Percentiles rank a stretch among this genome's conserved stretches.
Conservation (phyloP, 2,888 invertebrate genomes). For the Pollenia labialis region DNA sequence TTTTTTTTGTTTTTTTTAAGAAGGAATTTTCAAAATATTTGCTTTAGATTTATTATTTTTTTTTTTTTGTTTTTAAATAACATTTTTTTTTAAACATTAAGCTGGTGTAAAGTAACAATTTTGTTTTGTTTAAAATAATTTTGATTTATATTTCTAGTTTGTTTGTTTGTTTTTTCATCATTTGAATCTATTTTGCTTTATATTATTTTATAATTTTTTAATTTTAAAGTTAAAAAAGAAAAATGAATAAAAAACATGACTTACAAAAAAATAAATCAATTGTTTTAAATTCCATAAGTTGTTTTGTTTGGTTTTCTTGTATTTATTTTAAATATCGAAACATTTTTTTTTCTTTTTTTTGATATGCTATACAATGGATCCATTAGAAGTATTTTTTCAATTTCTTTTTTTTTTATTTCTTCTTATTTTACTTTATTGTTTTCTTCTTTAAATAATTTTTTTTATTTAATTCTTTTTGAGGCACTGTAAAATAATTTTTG, state of each 20-base stretch:
- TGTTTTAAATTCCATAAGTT: slow-evolving; percentile 52
- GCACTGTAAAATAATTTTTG: slow-evolving; percentile 67
- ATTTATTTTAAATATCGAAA: slow-evolving; percentile 34
- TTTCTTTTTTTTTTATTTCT: slow-evolving; percentile 11
- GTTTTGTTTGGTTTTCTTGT: slow-evolving; percentile 20
- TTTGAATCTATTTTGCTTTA: slow-evolving; percentile 16
- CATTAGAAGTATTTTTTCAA: slow-evolving; percentile 56
- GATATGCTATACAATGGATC: slow-evolving; percentile 74
- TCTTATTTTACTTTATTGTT: slow-evolving; percentile 18
- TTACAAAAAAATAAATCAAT: slow-evolving; percentile 65
- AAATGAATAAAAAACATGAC: slow-evolving; percentile 47
- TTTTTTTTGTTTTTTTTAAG: slow-evolving; percentile 12
- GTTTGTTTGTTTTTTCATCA: slow-evolving; percentile 10
- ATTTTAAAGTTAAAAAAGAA: slow-evolving; percentile 28
- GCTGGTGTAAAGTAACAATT: slow-evolving; percentile 71
- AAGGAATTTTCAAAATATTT: slow-evolving; percentile 22
- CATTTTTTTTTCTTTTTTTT: slow-evolving; percentile 32
- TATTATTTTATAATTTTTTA: not conserved
- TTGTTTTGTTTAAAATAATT: slow-evolving; percentile 54
- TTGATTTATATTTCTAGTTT: slow-evolving; percentile 59
- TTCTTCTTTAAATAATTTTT: not conserved
- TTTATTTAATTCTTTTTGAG: slow-evolving; percentile 43
- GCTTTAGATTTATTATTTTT: slow-evolving; percentile 31
- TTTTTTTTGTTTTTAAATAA: slow-evolving; percentile 25
- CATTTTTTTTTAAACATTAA: slow-evolving; percentile 64